Evolutionary conservation across 2,113 vertebrate genomes (phyloP).

Genomic region (Motacilla alba): DNA sequence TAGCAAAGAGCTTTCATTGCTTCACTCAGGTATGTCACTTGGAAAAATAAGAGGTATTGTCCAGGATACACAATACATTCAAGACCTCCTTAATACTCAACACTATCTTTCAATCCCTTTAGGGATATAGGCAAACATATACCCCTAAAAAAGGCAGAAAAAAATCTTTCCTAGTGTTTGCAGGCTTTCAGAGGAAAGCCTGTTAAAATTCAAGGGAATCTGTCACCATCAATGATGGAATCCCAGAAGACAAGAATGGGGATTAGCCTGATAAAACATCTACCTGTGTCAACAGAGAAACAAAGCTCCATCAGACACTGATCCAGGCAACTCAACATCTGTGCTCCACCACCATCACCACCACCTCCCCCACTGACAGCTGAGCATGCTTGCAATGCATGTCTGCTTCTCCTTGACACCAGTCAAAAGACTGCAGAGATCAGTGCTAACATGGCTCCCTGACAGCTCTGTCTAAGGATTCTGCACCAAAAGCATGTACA

Average conservation of each 20-base stretch:
- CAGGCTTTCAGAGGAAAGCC: neutral
- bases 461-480: neutral
- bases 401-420: neutral
- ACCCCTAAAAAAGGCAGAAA: neutral
- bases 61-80: neutral
- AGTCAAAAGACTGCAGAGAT: neutral
- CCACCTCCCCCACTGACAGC: neutral
- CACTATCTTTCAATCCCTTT: neutral
- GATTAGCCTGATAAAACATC: slow-evolving; percentile 38
- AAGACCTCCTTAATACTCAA: neutral
- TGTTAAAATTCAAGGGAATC: slow-evolving; percentile 20
- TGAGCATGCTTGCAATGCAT: neutral
- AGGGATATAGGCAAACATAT: neutral
- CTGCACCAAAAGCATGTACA: neutral
- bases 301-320: neutral
- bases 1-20: neutral
- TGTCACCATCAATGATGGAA: slow-evolving; percentile 9
- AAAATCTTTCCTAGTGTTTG: neutral
- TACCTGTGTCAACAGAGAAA: slow-evolving; percentile 12
- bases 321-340: neutral
- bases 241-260: neutral
- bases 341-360: neutral
- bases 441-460: neutral
- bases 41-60: neutral
- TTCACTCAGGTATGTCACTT: neutral